Base-by-base conservation (phyloP, 2,888 invertebrate species). In the Acanthacorydalis orientalis region DNA sequence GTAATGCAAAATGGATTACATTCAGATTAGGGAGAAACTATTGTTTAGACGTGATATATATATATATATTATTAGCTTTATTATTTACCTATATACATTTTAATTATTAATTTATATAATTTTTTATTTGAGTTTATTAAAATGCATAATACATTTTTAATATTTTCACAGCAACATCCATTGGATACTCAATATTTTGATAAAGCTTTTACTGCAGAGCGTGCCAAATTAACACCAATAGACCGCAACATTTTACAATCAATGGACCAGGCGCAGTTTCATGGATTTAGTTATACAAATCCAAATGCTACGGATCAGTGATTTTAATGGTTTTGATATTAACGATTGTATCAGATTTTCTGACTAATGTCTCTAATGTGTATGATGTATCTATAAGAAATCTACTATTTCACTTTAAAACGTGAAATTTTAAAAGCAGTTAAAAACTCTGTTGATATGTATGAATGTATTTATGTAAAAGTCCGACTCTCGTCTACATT, bases 141-240 rank as follows among this genome's bases (percentile, higher is more conserved):
- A n/a, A n/a, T n/a, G n/a, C n/a, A n/a, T 23, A 23, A 23, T 23
- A 23, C 6, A 23, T 23, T 23, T 23, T 23, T 23, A 2, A 23
- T 23, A 23, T 23, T 23, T 23, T 23, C 6, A 23, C 73, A 92
- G 92, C 80, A 87, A 69, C 89, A 92, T 67, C 87, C 91, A 0
- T 66, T 89, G 60, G 97, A 98, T 68, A 92, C 92, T 15, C 89
- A 91, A 64, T 96, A 98, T 69, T 98, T 98, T 71, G 97, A 98
- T 72, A 83, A 83, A 50, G 90, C 92, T 53, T 98, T 98, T 70
- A 98, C 97, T 0, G 80, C 83, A 55, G 96, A 97, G 68, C 80
- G 85, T 53, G 89, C 95, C 0, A 80, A 87, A 46, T 75, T 98
- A 50, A 96, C 96, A 0, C 91, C 91, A 0, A 86, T 93, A 38